Conservation (phyloP, 64 coral and sea anemone genomes). For the Montipora efflorescens region DNA sequence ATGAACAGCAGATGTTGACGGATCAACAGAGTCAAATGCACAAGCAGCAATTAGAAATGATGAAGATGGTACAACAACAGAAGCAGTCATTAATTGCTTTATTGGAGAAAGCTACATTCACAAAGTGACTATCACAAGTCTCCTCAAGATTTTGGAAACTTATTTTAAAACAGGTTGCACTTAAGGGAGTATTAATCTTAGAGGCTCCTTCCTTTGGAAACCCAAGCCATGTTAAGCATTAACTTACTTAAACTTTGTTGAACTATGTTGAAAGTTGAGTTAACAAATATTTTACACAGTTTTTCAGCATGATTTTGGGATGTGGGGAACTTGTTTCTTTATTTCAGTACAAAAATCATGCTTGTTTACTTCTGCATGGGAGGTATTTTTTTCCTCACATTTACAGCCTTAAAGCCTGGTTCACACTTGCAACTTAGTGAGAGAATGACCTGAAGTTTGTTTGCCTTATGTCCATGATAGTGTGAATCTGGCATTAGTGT, state of each 20-base stretch:
- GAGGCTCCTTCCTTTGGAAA: too few species aligned
- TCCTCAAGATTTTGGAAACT: conserved; percentile 32
- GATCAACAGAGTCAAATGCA: conserved; percentile 60
- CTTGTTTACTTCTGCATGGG: too few species aligned
- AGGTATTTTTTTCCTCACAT: not conserved
- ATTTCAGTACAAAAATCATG: too few species aligned
- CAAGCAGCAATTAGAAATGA: conserved; percentile 67
- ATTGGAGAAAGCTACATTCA: conserved; percentile 48
- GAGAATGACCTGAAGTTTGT: not conserved
- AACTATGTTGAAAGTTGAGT: not conserved
- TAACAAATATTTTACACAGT: not conserved
- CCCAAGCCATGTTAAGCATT: not conserved
- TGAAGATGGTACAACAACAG: conserved; percentile 3
- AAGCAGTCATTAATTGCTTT: conserved; percentile 3
- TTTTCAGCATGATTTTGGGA: too few species aligned
- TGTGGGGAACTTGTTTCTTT: too few species aligned
- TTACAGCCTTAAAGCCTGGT: too few species aligned
- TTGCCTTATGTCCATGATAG: conserved; percentile 15
- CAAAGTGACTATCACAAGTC: conserved; percentile 47
- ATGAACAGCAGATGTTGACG: conserved; percentile 42
- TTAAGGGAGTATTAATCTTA: too few species aligned
- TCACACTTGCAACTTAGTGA: conserved; percentile 19
- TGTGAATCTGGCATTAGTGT: not conserved
- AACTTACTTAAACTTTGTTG: conserved; percentile 5
- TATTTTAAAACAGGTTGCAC: conserved; percentile 9